phyloP scores from a whole-genome alignment of 1,140 invertebrate species.

The Ladona fulva region DNA sequence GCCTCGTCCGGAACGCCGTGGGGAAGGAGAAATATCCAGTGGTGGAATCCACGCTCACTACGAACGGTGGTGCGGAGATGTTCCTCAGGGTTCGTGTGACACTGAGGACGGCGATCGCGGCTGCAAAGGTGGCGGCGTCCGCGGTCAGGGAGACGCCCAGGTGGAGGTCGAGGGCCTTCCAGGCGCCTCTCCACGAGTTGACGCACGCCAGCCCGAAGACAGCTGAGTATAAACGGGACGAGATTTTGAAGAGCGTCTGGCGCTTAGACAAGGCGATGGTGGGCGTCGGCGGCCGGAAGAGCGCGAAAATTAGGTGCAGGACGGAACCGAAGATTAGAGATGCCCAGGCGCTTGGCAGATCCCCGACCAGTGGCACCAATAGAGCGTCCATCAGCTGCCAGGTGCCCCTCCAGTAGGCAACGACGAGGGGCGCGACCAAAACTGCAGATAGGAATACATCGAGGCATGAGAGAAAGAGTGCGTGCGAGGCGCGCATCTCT shows the following conservation, averaged over 20 bases:
- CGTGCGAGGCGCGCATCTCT: background rate
- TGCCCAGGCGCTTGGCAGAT: background rate
- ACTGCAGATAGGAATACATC: conserved; percentile 61
- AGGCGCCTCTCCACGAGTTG: background rate
- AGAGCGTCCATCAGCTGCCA: conserved; percentile 69
- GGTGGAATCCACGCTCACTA: background rate
- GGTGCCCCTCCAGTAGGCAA: conserved; percentile 76
- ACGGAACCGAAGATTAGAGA: background rate
- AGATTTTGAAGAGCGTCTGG: background rate
- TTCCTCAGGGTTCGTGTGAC: background rate
- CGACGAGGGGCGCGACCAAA: conserved; percentile 66
- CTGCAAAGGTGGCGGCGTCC: background rate
- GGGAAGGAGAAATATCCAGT: background rate
- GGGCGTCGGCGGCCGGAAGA: background rate
- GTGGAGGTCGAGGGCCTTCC: background rate
- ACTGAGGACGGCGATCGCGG: background rate
- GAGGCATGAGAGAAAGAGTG: conserved; percentile 28
- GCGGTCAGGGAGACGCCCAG: background rate
- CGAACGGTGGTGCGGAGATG: background rate
- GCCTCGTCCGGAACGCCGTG: background rate
- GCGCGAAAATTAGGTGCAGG: background rate
- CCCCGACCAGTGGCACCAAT: conserved; percentile 43
- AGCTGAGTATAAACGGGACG: background rate
- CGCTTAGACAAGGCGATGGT: background rate
- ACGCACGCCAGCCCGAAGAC: background rate